These are phyloP conservation scores for Mechanitis mazaeus DNA, from an alignment of 2,888 invertebrate species.

Conservation along the genomic window DNA sequence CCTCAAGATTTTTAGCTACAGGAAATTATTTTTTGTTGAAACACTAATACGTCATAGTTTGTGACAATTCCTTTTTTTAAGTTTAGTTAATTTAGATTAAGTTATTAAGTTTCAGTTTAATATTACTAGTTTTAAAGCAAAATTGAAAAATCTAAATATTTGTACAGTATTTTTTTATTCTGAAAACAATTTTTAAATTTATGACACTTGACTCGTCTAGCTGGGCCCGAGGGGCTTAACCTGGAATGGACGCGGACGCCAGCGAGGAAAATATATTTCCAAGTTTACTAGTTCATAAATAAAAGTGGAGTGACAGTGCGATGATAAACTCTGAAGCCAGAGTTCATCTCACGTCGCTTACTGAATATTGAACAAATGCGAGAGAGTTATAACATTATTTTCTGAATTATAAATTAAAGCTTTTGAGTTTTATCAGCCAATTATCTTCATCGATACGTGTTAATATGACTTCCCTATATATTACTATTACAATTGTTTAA, in stretches of 20 bases:
- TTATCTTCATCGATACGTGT: constrained; percentile 12
- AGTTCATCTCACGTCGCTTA: constrained; percentile 68
- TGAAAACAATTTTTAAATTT: constrained; percentile 73
- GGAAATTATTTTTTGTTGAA: no score
- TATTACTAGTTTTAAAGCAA: constrained; percentile 35
- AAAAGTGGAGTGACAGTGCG: constrained; percentile 72
- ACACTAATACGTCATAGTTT: no score
- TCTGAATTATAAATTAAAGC: constrained; percentile 18
- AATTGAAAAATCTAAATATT: constrained; percentile 54
- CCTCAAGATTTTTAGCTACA: no score
- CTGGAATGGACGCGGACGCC: constrained; percentile 72
- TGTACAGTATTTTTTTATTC: constrained; percentile 66
- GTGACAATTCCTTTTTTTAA: no score
- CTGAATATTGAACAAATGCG: constrained; percentile 62
- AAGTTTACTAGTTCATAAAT: constrained; percentile 76
- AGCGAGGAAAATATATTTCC: constrained; percentile 74
- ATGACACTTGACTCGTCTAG: constrained; percentile 74
- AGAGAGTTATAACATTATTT: constrained; percentile 3
- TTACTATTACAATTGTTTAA: constrained; percentile 12
- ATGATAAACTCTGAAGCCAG: constrained; percentile 70
- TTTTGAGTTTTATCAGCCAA: constrained; percentile 21
- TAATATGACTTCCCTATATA: constrained; percentile 14
- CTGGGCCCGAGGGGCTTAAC: constrained; percentile 72
- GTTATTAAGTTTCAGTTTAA: not conserved
- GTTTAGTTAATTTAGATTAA: no score